Conservation (phyloP, 2,888 invertebrate species). For the Xylota sylvarum region DNA sequence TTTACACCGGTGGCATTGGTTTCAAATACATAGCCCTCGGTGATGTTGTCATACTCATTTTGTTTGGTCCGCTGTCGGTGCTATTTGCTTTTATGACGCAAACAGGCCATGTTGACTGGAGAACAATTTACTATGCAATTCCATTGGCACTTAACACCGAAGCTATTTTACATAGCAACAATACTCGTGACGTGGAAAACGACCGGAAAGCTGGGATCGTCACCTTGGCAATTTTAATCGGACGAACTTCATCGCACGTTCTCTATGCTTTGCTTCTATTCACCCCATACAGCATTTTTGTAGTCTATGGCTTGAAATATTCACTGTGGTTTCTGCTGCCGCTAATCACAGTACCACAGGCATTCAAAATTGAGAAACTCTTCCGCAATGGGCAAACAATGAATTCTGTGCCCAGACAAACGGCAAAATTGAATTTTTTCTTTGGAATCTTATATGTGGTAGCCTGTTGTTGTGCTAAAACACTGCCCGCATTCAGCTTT, state of each 20-base stretch:
- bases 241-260: conserved; percentile 95
- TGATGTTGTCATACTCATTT: conserved; percentile 95
- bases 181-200: conserved; percentile 95
- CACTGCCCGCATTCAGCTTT: conserved; percentile 86
- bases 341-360: conserved; percentile 93
- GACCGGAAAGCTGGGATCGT: conserved; percentile 96
- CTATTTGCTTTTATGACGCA: conserved; percentile 97
- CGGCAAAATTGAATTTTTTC: conserved; percentile 95
- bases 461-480: conserved; percentile 90
- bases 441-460: conserved; percentile 96
- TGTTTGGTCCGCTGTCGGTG: conserved; percentile 97
- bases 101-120: conserved; percentile 95
- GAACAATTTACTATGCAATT: conserved; percentile 96
- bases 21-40: conserved; percentile 98
- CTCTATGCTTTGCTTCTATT: conserved; percentile 95
- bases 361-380: conserved; percentile 95
- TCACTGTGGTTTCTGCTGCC: conserved; percentile 96
- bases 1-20: conserved; percentile 98
- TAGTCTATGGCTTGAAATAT: conserved; percentile 93
- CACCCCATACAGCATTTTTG: conserved; percentile 95
- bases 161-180: conserved; percentile 97
- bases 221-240: conserved; percentile 96
- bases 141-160: conserved; percentile 97
- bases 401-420: conserved; percentile 93
- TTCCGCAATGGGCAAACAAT: conserved; percentile 93